These are phyloP conservation scores for Graptemys geographica DNA, from an alignment of 2,797 vertebrate genomes.

Conservation along the genomic window DNA sequence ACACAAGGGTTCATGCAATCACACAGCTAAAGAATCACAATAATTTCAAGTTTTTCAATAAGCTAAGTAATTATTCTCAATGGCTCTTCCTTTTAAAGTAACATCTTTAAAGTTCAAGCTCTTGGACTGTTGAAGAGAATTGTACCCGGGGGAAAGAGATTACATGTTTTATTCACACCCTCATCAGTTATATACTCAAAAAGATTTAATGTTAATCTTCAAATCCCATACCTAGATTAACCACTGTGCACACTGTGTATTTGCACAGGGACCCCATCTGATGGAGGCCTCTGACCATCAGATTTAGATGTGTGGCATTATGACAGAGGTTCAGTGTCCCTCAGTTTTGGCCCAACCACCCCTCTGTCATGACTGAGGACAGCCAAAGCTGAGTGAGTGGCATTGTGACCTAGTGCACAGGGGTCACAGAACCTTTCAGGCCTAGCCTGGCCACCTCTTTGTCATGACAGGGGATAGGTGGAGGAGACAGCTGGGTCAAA, in stretches of 20 bases:
- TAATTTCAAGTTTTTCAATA: background rate
- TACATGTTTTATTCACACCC: no score
- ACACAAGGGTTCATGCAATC: slow-evolving; percentile 8
- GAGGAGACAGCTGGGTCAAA: background rate
- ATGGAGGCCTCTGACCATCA: no score
- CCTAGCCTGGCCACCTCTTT: background rate
- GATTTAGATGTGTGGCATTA: no score
- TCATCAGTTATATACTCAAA: no score
- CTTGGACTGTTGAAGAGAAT: no score
- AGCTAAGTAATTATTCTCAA: background rate
- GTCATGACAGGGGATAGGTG: background rate
- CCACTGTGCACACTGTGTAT: no score
- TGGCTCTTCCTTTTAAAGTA: background rate
- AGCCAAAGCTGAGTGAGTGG: background rate
- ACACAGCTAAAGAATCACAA: background rate
- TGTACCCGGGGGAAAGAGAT: no score
- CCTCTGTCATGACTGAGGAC: background rate
- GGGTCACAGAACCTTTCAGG: background rate
- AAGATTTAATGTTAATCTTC: no score
- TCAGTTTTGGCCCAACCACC: background rate
- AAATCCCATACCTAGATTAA: background rate
- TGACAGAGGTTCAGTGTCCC: background rate
- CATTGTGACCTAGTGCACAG: background rate
- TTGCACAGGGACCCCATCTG: no score
- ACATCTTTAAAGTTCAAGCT: background rate